Percentiles rank a stretch among this genome's conserved stretches.
These are phyloP conservation scores for Eumaeus atala DNA, from an alignment of 1,140 invertebrate species.

Conservation along the genomic window DNA sequence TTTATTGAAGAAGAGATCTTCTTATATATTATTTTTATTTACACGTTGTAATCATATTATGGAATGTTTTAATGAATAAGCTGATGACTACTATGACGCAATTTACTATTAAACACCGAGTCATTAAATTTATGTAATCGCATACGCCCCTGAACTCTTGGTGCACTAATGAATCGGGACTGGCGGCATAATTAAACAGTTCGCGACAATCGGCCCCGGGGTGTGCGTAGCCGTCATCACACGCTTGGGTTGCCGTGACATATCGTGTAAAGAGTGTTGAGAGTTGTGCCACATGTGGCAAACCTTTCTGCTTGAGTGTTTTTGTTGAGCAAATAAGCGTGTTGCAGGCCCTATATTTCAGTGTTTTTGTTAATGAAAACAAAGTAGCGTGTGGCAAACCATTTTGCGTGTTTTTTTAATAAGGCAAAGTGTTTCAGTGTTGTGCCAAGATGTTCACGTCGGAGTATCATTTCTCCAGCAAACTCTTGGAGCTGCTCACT, in stretches of 20 bases:
- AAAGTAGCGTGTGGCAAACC: not conserved
- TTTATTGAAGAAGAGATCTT: too few relatives aligned
- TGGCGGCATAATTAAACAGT: constrained; percentile 66
- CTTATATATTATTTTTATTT: too few relatives aligned
- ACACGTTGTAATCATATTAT: too few relatives aligned
- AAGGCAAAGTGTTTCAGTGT: not conserved
- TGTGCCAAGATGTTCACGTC: constrained; percentile 42
- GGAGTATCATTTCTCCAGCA: constrained; percentile 68
- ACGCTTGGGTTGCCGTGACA: not conserved
- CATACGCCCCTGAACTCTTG: constrained; percentile 44
- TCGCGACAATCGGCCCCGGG: constrained; percentile 37
- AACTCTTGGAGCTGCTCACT: constrained; percentile 58
- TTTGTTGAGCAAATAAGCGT: too few relatives aligned
- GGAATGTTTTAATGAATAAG: too few relatives aligned
- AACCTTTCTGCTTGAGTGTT: too few relatives aligned
- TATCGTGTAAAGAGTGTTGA: too few relatives aligned
- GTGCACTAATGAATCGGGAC: constrained; percentile 70
- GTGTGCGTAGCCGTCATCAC: constrained; percentile 3
- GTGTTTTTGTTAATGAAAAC: too few relatives aligned
- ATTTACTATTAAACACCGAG: not conserved
- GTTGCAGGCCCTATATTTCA: too few relatives aligned
- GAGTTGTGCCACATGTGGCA: too few relatives aligned
- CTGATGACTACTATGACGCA: too few relatives aligned
- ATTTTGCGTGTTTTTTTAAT: not conserved
- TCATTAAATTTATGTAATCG: constrained; percentile 2